Conservation (phyloP, 2,797 vertebrate species). For the Sandelia bainsii region DNA sequence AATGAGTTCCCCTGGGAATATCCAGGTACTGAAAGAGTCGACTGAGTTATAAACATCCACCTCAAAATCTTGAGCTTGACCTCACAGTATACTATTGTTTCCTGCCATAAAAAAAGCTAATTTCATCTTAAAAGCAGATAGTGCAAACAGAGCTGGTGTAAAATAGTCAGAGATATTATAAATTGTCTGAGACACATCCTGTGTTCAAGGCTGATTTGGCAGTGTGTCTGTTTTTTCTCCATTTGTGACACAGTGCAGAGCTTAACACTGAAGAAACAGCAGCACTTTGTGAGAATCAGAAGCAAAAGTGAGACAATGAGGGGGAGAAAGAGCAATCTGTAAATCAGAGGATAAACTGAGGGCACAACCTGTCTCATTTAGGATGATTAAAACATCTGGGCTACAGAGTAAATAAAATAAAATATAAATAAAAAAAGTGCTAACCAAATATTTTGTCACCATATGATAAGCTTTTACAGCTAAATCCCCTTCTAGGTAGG, state of each 20-base stretch:
- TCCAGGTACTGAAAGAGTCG: slow-evolving; percentile 9
- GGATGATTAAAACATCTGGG: slow-evolving; percentile 4
- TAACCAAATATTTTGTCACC: slow-evolving; percentile 32
- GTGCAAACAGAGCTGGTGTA: slow-evolving; percentile 26
- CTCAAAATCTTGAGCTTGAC: background rate
- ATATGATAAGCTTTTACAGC: slow-evolving; percentile 28
- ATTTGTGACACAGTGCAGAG: slow-evolving; percentile 36
- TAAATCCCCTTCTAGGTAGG: slow-evolving; percentile 33
- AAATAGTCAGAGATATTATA: slow-evolving; percentile 30
- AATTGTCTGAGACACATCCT: slow-evolving; percentile 34
- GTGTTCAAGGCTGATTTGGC: slow-evolving; percentile 38
- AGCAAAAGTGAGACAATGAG: slow-evolving; percentile 20
- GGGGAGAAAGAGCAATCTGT: background rate
- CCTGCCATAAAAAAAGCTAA: background rate
- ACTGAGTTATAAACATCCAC: slow-evolving; percentile 32
- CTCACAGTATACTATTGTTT: background rate
- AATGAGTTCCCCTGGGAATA: slow-evolving; percentile 47
- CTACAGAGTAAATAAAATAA: slow-evolving; percentile 1
- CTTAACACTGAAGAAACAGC: slow-evolving; percentile 10
- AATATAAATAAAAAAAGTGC: slow-evolving; percentile 15
- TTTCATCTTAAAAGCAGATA: slow-evolving; percentile 19
- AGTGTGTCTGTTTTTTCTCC: slow-evolving; percentile 20
- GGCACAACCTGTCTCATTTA: slow-evolving; percentile 9
- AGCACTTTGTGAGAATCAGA: slow-evolving; percentile 20
- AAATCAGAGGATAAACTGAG: slow-evolving; percentile 8